Evolutionary conservation across 1,140 invertebrate genomes (phyloP).

Genomic region (Propsilocerus akamusi): DNA sequence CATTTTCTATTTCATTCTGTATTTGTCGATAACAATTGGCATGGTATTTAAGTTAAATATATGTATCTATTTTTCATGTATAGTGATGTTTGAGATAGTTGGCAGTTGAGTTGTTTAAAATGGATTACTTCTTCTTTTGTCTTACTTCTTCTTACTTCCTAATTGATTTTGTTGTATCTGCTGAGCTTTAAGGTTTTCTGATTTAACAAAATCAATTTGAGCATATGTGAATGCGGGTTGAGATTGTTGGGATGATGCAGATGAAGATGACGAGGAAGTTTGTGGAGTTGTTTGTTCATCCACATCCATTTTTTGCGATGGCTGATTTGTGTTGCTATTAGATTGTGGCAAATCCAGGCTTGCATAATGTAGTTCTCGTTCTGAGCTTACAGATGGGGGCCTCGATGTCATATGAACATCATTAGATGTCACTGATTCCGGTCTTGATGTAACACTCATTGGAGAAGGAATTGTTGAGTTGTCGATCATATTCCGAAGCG

Average conservation of each 20-base stretch:
- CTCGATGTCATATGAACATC: constrained; percentile 13
- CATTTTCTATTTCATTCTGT: neutral
- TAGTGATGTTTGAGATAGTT: neutral
- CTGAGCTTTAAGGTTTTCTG: constrained; percentile 20
- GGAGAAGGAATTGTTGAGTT: neutral
- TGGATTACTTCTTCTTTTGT: neutral
- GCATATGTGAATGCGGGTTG: constrained; percentile 38
- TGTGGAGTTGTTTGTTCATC: constrained; percentile 6
- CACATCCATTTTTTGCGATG: constrained; percentile 5
- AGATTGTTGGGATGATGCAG: constrained; percentile 13
- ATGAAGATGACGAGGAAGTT: neutral
- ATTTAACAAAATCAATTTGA: constrained; percentile 51
- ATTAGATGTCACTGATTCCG: constrained; percentile 7
- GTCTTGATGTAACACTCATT: constrained; percentile 7
- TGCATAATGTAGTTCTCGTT: constrained; percentile 39
- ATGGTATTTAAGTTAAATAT: neutral
- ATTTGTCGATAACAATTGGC: too few relatives aligned
- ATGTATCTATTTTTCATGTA: neutral
- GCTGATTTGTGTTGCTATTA: constrained; percentile 7
- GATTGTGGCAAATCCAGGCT: constrained; percentile 36
- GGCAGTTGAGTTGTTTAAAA: neutral
- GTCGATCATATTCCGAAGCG: constrained; percentile 5
- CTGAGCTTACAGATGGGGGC: constrained; percentile 25
- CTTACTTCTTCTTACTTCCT: neutral
- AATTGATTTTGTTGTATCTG: neutral